Evolutionary conservation across 2,888 invertebrate species (phyloP).

Genomic region (Mythimna impura): DNA sequence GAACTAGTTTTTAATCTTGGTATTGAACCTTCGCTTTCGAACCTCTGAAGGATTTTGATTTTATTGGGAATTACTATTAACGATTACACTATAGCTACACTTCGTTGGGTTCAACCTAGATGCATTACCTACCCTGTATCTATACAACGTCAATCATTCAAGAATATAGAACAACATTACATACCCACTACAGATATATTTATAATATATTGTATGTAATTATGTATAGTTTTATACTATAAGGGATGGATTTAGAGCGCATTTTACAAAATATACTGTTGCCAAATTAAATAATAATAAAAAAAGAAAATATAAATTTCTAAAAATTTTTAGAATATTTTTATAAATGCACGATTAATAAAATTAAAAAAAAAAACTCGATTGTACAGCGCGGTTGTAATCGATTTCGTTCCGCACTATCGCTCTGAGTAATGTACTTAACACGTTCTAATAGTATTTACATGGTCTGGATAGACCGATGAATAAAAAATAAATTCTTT

Average conservation of each 20-base stretch:
- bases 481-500: conserved; percentile 63
- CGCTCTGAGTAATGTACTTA: conserved; percentile 58
- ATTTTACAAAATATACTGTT: conserved; percentile 62
- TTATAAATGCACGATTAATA: conserved; percentile 63
- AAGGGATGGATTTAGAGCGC: conserved; percentile 80
- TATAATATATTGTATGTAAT: conserved; percentile 61
- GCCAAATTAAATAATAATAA: conserved; percentile 32
- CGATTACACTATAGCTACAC: conserved; percentile 69
- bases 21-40: conserved; percentile 23
- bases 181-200: conserved; percentile 64
- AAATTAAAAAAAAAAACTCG: conserved; percentile 53
- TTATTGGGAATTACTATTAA: conserved; percentile 60
- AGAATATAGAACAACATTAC: conserved; percentile 68
- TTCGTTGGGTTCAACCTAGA: conserved; percentile 84
- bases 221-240: conserved; percentile 66
- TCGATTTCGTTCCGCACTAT: conserved; percentile 36
- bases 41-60: conserved; percentile 38
- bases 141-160: conserved; percentile 77
- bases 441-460: conserved; percentile 59
- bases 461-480: conserved; percentile 53
- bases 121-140: conserved; percentile 85
- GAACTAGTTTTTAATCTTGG: conserved; percentile 20
- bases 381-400: conserved; percentile 50
- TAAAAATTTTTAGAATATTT: conserved; percentile 51
- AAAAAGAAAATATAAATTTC: conserved; percentile 31